Conservation (phyloP, 2,888 invertebrate species). For the Creontiades dilutus region DNA sequence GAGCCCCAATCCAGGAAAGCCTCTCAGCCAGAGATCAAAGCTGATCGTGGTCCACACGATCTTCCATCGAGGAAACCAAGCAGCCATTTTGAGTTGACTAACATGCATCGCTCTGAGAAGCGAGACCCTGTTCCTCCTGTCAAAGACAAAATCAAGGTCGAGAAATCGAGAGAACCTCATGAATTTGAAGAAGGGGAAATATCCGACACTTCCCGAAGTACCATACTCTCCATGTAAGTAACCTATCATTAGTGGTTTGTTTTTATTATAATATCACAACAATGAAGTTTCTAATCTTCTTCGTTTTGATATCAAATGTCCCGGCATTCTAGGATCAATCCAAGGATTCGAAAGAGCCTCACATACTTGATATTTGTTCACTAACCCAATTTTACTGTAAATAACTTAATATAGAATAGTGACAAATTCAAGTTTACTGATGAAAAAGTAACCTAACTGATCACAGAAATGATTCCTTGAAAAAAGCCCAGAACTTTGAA, state of each 20-base stretch:
- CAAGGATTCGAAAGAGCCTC: too few species aligned
- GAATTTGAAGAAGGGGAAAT: constrained; percentile 68
- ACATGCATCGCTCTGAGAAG: neutral
- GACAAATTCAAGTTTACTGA: too few species aligned
- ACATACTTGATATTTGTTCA: too few species aligned
- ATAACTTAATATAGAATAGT: too few species aligned
- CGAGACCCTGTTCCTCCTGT: neutral
- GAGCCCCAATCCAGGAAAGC: neutral
- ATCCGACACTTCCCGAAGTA: constrained; percentile 58
- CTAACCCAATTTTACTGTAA: too few species aligned
- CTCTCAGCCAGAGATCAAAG: neutral
- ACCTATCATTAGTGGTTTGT: neutral
- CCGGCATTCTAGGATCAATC: too few species aligned
- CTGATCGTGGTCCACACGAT: neutral
- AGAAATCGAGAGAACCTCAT: neutral
- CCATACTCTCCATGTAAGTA: constrained; percentile 57
- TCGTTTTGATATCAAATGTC: too few species aligned
- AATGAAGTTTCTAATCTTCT: too few species aligned
- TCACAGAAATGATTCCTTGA: too few species aligned
- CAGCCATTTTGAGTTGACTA: neutral
- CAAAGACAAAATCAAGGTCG: neutral
- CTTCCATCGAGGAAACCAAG: neutral
- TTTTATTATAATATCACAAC: too few species aligned
- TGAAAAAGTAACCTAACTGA: too few species aligned
- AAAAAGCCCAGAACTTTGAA: too few species aligned